Evolutionary conservation across 2,113 vertebrate species (phyloP).

Genomic region (Abramis brama): DNA sequence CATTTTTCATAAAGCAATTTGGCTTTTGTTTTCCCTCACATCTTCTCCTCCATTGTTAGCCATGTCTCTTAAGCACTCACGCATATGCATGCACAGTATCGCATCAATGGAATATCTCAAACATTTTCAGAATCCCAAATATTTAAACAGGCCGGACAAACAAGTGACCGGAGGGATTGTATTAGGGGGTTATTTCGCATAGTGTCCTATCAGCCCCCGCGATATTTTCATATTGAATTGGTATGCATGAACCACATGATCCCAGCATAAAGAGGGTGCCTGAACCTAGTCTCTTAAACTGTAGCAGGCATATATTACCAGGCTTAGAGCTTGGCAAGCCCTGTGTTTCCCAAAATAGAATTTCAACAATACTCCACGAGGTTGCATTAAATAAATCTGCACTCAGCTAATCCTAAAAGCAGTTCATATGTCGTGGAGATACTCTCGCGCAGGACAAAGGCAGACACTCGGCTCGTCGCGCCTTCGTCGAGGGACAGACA

Average conservation of each 20-base stretch:
- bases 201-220: slow-evolving; percentile 65
- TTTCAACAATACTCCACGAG: slow-evolving; percentile 81
- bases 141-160: slow-evolving; percentile 79
- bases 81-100: slow-evolving; percentile 76
- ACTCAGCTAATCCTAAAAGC: slow-evolving; percentile 81
- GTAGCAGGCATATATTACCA: slow-evolving; percentile 84
- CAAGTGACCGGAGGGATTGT: slow-evolving; percentile 52
- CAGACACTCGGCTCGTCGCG: slow-evolving; percentile 68
- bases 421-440: slow-evolving; percentile 79
- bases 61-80: slow-evolving; percentile 73
- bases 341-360: slow-evolving; percentile 82
- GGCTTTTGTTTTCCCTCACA: slow-evolving; percentile 67
- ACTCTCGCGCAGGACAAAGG: slow-evolving; percentile 77
- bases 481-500: slow-evolving; percentile 77
- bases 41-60: slow-evolving; percentile 70
- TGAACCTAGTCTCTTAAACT: slow-evolving; percentile 82
- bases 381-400: slow-evolving; percentile 86
- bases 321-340: slow-evolving; percentile 81
- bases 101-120: slow-evolving; percentile 77
- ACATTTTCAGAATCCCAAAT: slow-evolving; percentile 77
- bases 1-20: slow-evolving; percentile 75
- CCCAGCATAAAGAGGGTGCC: slow-evolving; percentile 78
- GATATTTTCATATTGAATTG: slow-evolving; percentile 77
- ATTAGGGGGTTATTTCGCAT: slow-evolving; percentile 62
- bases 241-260: slow-evolving; percentile 76